Base-by-base conservation (phyloP, 2,888 invertebrate genomes). In the Ecliptopera silaceata region DNA sequence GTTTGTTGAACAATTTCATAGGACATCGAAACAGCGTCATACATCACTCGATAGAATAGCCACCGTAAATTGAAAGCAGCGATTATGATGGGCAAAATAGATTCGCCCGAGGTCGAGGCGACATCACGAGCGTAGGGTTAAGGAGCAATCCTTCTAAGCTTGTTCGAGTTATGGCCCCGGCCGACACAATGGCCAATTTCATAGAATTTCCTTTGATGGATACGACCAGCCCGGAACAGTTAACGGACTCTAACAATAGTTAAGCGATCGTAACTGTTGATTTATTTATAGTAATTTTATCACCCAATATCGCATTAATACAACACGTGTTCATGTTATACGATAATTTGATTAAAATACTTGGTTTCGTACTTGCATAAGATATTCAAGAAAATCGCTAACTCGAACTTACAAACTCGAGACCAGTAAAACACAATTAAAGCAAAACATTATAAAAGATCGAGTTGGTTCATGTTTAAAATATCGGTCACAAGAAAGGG, bases 41-140 rank as follows among this genome's bases (percentile, higher is more conserved):
- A 80, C 78, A 80, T 85, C 82, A 84, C 67, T 61, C 60, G 70
- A 78, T 77, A 79, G 77, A 79, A 85, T 80, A 80, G 86, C 84
- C 84, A 82, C 84, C 73, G 85, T 84, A 88, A 88, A 89, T 88
- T 89, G 87, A 89, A 90, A 83, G 77, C 79, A 79, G 75, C 85
- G 83, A 88, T 88, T 89, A 89, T 87, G 88, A 88, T 86, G 89
- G 82, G 86, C 75, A 83, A 78, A 86, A 87, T 83, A 84, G 89
- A 87, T 89, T 85, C 76, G 79, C 79, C 75, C 63, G 81, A 70
- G 87, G 87, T 86, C 86, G 80, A 74, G 72, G 83, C 82, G 90
- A 90, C 89, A 86, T 86, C 90, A 89, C 90, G 90, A 77, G 74
- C 77, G 76, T 65, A 70, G 79, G 89, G 89, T 88, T 84, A 88